These are phyloP conservation scores for Scolanthus callimorphus DNA, from an alignment of 92 coral and sea anemone species.

Conservation along the genomic window DNA sequence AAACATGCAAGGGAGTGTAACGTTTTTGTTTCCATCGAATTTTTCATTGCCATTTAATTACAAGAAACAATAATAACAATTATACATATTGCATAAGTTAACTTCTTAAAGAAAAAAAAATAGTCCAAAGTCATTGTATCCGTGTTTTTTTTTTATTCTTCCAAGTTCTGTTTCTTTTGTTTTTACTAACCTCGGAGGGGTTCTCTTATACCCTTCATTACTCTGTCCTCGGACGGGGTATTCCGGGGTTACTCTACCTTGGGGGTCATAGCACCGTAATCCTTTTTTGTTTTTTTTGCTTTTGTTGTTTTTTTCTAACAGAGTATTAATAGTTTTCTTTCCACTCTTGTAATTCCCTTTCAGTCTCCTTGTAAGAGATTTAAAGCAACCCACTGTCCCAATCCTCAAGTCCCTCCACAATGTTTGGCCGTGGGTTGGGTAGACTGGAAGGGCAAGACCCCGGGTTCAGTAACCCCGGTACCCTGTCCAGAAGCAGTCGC, in stretches of 20 bases:
- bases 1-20: no score
- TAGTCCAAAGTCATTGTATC: no score
- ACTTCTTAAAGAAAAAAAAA: no score
- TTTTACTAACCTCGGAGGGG: neutral
- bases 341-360: no score
- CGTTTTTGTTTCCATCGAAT: neutral
- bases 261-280: neutral
- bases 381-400: neutral
- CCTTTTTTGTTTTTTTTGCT: neutral
- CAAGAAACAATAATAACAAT: no score
- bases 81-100: no score
- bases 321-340: no score
- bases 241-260: neutral
- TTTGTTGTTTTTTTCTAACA: no score
- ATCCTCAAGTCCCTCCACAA: neutral
- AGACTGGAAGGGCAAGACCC: neutral
- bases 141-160: no score
- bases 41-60: no score
- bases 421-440: neutral
- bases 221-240: neutral
- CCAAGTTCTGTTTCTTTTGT: neutral
- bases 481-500: constrained; percentile 33
- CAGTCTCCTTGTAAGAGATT: neutral
- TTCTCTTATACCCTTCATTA: neutral
- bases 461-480: constrained; percentile 11